Base-by-base conservation (phyloP, 1,140 invertebrate species). In the Mylabris phalerata region DNA sequence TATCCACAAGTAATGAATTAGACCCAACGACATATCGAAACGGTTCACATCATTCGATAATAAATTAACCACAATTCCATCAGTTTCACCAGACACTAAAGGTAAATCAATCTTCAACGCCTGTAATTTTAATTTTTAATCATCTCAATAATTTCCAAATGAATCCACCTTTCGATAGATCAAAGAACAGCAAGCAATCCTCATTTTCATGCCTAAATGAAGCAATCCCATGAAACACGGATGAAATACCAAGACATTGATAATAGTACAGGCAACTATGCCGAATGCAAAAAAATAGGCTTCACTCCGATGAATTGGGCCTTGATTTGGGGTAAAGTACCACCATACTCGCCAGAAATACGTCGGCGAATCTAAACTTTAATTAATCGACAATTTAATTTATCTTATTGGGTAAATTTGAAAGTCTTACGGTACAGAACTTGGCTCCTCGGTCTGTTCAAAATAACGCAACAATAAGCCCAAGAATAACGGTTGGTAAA, bases 41-140 rank as follows among this genome's bases (percentile, higher is more conserved):
- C 84, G 73, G 11, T 81, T 84, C 10, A 86, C 80, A 66, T 93
- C 91, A 55, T 93, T 94, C 2, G 91, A 90, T 46, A 94, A 72
- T 1, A 94, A 77, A 72, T 94, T 95, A 0, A 94, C 85, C 43
- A 92, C 86, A 68, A 91, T 87, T 0, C 90, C 92, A 3, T 91
- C 85, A 0, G 89, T 90, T 71, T 88, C 82, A 0, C 83, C 84
- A 11, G 32, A 32, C 32, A 92, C 73, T n/a, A 89, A 85, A n/a
- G 78, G 80, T 61, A 78, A 79, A 4, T 81, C 83, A 0, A 86
- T 66, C 62, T 74, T 75, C 42, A 87, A 68, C 2, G 78, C 87
- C 32, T 32, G 32, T 3, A 32, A 32, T 32, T 32, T 19, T 19
- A 19, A 38, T 56, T 60, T 50, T 50, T 56, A 25, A 60, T 48